phyloP scores from a whole-genome alignment of 1,140 invertebrate species.

The Hesperophylax magnus region DNA sequence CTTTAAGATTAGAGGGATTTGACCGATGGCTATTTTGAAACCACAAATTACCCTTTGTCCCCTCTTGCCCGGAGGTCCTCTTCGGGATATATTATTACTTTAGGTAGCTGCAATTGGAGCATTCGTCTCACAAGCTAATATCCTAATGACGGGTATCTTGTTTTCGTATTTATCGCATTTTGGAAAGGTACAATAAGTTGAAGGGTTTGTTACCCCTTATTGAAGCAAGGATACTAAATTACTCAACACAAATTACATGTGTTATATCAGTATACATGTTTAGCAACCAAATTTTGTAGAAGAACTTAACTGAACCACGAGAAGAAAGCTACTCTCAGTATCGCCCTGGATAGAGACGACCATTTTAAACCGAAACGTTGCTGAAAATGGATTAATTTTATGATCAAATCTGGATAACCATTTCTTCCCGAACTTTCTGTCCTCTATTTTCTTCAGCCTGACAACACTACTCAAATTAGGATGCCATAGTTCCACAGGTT shows the following conservation, averaged over 20 bases:
- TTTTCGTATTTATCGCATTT: conserved; percentile 31
- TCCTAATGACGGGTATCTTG: conserved; percentile 30
- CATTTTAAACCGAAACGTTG: too few species aligned
- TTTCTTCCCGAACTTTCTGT: too few species aligned
- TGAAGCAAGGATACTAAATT: not conserved
- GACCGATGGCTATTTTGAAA: conserved; percentile 54
- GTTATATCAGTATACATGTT: not conserved
- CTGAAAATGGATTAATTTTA: too few species aligned
- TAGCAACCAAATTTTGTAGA: too few species aligned
- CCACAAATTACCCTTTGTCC: conserved; percentile 56
- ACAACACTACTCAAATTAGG: too few species aligned
- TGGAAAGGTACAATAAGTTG: conserved; percentile 16
- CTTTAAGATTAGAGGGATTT: conserved; percentile 52
- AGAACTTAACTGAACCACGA: not conserved
- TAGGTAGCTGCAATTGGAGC: not conserved
- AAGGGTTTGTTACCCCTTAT: not conserved
- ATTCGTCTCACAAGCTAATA: conserved; percentile 39
- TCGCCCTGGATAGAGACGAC: too few species aligned
- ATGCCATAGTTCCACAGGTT: too few species aligned
- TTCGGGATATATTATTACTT: not conserved
- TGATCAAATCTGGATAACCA: too few species aligned
- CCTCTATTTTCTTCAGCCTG: too few species aligned
- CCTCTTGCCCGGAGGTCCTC: conserved; percentile 29
- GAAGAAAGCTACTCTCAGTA: too few species aligned
- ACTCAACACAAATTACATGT: not conserved